Conservation (phyloP, 2,797 vertebrate genomes). For the Leptatherina wallacei region DNA sequence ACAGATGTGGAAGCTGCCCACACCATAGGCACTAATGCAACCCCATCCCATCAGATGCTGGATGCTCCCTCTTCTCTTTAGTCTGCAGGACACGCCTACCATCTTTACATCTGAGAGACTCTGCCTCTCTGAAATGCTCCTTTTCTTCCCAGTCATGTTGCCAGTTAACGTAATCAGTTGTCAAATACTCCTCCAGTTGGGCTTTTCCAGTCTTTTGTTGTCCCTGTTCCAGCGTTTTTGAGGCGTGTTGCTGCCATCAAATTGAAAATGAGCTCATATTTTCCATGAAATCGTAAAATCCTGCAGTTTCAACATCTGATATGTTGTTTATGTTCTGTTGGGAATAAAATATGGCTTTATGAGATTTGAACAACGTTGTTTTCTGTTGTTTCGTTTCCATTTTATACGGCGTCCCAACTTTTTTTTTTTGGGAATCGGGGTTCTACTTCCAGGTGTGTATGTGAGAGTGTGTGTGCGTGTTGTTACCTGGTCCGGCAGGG, state of each 20-base stretch:
- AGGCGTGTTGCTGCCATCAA: background rate
- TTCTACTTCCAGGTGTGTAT: background rate
- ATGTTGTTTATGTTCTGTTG: background rate
- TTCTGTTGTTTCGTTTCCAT: background rate
- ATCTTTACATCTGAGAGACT: background rate
- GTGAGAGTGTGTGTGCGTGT: slow-evolving; percentile 28
- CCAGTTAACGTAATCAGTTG: background rate
- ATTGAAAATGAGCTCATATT: background rate
- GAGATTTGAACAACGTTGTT: background rate
- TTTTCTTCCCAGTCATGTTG: background rate
- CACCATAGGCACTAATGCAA: too few relatives aligned
- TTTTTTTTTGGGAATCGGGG: too few relatives aligned
- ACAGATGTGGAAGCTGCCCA: too few relatives aligned
- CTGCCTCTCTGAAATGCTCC: background rate
- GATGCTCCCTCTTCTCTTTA: too few relatives aligned
- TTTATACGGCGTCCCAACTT: background rate
- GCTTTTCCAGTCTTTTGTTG: background rate
- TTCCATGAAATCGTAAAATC: background rate
- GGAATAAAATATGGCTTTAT: background rate
- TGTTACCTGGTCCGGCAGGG: slow-evolving; percentile 79
- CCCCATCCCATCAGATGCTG: too few relatives aligned
- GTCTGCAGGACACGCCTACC: too few relatives aligned
- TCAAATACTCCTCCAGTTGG: background rate
- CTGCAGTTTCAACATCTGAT: background rate
- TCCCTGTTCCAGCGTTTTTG: background rate